Percentiles rank a stretch among this genome's conserved stretches.
These are phyloP conservation scores for Pangasius mekongensis DNA, from an alignment of 2,797 vertebrate genomes.

Conservation along the genomic window DNA sequence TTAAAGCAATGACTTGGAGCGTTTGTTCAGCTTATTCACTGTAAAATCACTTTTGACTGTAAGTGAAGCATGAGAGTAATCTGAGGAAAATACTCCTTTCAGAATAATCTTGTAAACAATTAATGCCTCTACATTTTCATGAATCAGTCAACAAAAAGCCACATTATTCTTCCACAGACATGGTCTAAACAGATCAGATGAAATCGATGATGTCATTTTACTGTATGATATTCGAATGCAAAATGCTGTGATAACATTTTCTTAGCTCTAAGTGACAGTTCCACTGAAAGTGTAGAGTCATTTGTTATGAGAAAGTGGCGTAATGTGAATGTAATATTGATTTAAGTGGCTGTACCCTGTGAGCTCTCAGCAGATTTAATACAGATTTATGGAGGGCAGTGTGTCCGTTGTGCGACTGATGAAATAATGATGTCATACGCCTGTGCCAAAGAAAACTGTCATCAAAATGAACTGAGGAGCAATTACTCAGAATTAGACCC, in stretches of 20 bases:
- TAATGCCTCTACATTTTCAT: background rate
- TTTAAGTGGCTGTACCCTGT: conserved; percentile 50
- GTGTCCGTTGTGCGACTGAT: conserved; percentile 43
- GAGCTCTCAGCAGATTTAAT: conserved; percentile 48
- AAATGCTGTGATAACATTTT: conserved; percentile 19
- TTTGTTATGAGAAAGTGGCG: conserved; percentile 47
- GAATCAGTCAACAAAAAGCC: background rate
- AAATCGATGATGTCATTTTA: conserved; percentile 12
- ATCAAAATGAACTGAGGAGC: conserved; percentile 33
- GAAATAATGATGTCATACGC: conserved; percentile 55
- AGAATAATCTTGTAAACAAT: background rate
- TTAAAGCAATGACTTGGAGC: background rate
- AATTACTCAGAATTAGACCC: conserved; percentile 51
- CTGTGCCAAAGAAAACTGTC: conserved; percentile 42
- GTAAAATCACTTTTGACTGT: background rate
- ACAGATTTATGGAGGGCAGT: conserved; percentile 56
- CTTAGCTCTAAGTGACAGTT: conserved; percentile 33
- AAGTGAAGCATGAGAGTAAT: background rate
- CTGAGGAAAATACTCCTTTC: background rate
- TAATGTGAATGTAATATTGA: conserved; percentile 44
- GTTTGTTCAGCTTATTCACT: background rate
- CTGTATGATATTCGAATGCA: conserved; percentile 10
- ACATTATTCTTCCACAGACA: background rate
- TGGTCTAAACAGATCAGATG: background rate
- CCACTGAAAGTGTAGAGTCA: conserved; percentile 17